A percentile compares a stretch with the other conserved stretches of the same genome.
These are phyloP conservation scores for Euproctis similis DNA, from an alignment of 2,888 invertebrate genomes.

Conservation along the genomic window DNA sequence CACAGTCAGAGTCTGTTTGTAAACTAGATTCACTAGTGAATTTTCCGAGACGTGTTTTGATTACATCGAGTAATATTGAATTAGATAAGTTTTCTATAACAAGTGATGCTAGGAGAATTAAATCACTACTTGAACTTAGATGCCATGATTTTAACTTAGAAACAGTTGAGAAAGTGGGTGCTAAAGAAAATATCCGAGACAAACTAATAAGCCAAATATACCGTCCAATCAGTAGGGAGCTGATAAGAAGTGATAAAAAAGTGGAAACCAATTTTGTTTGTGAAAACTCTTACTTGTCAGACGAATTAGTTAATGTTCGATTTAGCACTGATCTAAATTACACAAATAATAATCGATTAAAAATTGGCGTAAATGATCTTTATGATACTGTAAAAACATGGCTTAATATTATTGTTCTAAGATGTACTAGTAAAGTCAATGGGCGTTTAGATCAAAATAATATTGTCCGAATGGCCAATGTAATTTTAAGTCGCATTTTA, in stretches of 20 bases:
- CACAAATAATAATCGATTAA: neutral
- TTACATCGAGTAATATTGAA: conserved; percentile 30
- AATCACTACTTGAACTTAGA: conserved; percentile 41
- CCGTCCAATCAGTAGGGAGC: too few relatives aligned
- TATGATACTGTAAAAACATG: conserved; percentile 33
- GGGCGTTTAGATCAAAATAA: conserved; percentile 19
- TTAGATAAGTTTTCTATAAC: conserved; percentile 8
- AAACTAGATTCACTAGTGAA: conserved; percentile 25
- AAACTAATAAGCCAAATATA: too few relatives aligned
- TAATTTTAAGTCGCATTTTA: conserved; percentile 23
- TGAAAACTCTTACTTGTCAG: neutral
- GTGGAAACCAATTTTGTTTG: neutral
- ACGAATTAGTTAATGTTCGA: too few relatives aligned
- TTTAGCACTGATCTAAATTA: neutral
- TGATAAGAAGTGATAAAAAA: neutral
- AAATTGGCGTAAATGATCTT: conserved; percentile 7
- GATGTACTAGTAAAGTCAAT: conserved; percentile 21
- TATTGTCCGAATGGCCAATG: conserved; percentile 18
- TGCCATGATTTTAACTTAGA: too few relatives aligned
- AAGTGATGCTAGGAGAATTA: conserved; percentile 25
- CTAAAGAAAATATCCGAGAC: too few relatives aligned
- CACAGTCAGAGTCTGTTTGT: conserved; percentile 8
- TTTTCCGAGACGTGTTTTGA: conserved; percentile 28
- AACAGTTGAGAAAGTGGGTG: too few relatives aligned
- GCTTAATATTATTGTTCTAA: conserved; percentile 28